phyloP scores from a whole-genome alignment of 1,140 invertebrate genomes.

The Halictus rubicundus region DNA sequence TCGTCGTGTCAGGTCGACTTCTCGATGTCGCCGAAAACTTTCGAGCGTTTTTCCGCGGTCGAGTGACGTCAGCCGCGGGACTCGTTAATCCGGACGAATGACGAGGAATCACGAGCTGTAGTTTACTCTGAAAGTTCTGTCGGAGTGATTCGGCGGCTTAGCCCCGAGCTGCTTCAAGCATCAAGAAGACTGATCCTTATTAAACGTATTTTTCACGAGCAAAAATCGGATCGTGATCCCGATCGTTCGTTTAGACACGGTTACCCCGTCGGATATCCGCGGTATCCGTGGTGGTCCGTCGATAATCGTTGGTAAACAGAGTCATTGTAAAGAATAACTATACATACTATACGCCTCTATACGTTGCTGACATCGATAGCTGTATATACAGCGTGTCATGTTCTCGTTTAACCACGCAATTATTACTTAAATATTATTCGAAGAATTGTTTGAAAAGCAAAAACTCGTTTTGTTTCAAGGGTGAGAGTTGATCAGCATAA shows the following conservation, averaged over 20 bases:
- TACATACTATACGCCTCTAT: background rate
- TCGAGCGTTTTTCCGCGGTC: background rate
- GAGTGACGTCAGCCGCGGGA: background rate
- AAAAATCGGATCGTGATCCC: background rate
- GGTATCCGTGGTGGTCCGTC: background rate
- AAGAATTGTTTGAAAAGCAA: too few species aligned
- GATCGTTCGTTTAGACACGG: background rate
- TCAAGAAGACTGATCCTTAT: slow-evolving; percentile 28
- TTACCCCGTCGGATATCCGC: background rate
- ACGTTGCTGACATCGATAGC: slow-evolving; percentile 2
- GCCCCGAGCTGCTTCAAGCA: background rate
- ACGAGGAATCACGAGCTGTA: background rate
- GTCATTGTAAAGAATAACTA: background rate
- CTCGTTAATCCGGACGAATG: slow-evolving; percentile 1
- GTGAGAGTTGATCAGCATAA: too few species aligned
- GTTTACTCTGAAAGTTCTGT: background rate
- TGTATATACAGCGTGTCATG: background rate
- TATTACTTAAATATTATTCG: too few species aligned
- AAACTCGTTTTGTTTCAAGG: too few species aligned
- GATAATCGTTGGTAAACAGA: background rate
- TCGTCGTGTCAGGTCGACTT: background rate
- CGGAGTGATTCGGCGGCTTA: background rate
- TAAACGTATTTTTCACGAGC: background rate
- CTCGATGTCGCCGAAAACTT: background rate
- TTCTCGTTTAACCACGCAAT: too few species aligned